A percentile compares a stretch with the other conserved stretches of the same genome.
These are phyloP conservation scores for Eulemur rubriventer DNA, from an alignment of 2,797 vertebrate species.

Conservation along the genomic window DNA sequence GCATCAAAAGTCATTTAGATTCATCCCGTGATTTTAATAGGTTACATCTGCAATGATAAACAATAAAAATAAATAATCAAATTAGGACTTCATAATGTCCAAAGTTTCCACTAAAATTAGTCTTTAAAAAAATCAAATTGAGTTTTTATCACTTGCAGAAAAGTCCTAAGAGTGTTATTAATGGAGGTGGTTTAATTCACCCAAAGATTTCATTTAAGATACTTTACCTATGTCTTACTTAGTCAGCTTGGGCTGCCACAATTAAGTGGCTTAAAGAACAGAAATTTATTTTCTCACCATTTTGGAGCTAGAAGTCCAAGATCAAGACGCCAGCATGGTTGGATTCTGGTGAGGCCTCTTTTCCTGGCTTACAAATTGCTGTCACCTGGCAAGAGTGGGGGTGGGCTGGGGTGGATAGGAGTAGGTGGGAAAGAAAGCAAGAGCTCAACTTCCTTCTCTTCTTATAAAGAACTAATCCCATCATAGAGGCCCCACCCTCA, in stretches of 20 bases:
- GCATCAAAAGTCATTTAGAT: neutral
- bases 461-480: neutral
- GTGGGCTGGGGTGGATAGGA: no score
- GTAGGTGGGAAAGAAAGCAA: neutral
- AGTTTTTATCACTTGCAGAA: neutral
- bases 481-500: neutral
- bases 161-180: neutral
- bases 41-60: neutral
- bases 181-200: neutral
- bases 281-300: neutral
- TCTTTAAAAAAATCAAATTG: neutral
- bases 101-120: neutral
- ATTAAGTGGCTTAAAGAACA: neutral
- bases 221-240: neutral
- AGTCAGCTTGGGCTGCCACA: neutral
- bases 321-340: neutral
- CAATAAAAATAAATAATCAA: conserved; percentile 15
- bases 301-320: neutral
- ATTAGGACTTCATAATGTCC: neutral
- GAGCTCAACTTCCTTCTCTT: neutral
- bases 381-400: neutral
- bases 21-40: neutral
- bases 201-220: neutral
- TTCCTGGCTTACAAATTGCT: neutral
- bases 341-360: neutral